Evolutionary conservation across 2,113 vertebrate species (phyloP).

Genomic region (Tamias sibiricus): DNA sequence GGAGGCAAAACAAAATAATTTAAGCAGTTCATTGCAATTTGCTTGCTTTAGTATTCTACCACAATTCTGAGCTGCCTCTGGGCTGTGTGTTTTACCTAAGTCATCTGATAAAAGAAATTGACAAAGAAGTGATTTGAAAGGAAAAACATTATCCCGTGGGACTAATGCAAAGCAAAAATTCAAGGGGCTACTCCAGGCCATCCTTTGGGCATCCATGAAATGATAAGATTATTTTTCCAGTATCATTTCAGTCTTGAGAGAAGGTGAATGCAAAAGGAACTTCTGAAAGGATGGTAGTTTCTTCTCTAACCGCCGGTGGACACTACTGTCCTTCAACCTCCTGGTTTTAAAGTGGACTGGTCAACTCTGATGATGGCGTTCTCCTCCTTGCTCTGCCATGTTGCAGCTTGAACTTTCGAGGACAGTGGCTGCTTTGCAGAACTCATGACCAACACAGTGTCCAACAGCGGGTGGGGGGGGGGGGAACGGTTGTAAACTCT

Average conservation of each 20-base stretch:
- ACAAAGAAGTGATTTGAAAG: neutral
- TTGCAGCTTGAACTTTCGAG: neutral
- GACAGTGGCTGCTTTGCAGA: accelerated
- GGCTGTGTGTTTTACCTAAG: neutral
- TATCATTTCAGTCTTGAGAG: neutral
- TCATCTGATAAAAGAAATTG: neutral
- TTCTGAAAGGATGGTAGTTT: neutral
- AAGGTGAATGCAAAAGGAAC: neutral
- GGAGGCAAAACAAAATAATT: neutral
- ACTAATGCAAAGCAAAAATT: neutral
- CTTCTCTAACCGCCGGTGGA: accelerated
- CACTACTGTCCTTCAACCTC: neutral
- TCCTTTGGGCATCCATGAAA: neutral
- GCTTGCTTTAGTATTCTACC: neutral
- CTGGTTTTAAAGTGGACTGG: neutral
- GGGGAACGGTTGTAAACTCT: accelerated
- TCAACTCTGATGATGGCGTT: neutral
- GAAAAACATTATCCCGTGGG: neutral
- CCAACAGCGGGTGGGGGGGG: too few species aligned
- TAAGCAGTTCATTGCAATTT: neutral
- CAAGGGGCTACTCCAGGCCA: neutral
- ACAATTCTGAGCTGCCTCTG: neutral
- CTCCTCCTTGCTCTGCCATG: neutral
- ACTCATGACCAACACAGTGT: accelerated
- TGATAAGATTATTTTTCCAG: neutral